Evolutionary conservation across 2,797 vertebrate genomes (phyloP), one percentile per base, ranked within the genome.

Genomic region (Lateolabrax maculatus): DNA sequence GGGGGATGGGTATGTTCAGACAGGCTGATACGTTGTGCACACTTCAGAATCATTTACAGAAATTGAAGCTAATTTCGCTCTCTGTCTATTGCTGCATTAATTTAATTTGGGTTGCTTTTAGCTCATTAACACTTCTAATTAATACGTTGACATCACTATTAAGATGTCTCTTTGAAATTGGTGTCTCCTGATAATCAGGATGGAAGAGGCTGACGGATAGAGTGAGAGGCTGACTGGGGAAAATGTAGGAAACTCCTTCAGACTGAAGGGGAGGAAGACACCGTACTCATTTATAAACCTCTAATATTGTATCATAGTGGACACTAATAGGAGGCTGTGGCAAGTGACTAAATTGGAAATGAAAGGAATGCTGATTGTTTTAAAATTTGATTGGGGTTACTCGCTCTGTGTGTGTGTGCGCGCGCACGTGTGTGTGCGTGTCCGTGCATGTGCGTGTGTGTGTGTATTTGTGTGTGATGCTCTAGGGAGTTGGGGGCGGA

Each of bases 41-140:
- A 99, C 98, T 99, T 99, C 98, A 99, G 97, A 99, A 97, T 98
- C 98, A 99, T 99, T 99, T 98, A 99, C 97, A 98, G 98, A 98
- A 99, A 99, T 98, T 98, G 98, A 97, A 99, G 98, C 98, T 99
- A 99, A 99, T 99, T 99, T 98, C 96, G 96, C 97, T 99, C 97
- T 98, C 98, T 97, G 97, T 98, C 98, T 98, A 98, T 97, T 97
- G 98, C 97, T 96, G 97, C 97, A 99, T 99, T 99, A 99, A 99
- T 99, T 99, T 99, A 99, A 99, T 99, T 99, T 99, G 97, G 97
- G 97, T 97, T 99, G 97, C 98, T 98, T 99, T 99, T 99, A 99
- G 98, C 98, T 99, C 98, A 99, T 99, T 99, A 99, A 99, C 98
- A 99, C 98, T 97, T 99, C 98, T 99, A 99, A 99, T 99, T 99